These are phyloP conservation scores for Cassiopea andromeda DNA, from an alignment of 30 jellyfish, hydroid and myxozoan species.

Conservation along the genomic window DNA sequence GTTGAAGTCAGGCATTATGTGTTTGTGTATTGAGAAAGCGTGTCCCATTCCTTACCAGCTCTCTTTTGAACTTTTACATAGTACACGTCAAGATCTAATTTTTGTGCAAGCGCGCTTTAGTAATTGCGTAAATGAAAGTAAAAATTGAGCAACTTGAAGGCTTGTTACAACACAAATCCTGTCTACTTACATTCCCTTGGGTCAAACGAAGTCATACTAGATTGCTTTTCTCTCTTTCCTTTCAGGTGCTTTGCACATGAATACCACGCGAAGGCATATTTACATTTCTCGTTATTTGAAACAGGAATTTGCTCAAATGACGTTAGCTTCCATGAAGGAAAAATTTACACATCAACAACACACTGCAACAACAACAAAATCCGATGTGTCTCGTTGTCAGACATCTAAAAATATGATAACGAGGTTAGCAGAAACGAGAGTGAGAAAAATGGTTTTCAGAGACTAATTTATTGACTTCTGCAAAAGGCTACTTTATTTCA, in stretches of 20 bases:
- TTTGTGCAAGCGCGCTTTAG: too few species aligned
- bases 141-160: neutral
- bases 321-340: neutral
- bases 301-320: neutral
- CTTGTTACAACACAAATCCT: neutral
- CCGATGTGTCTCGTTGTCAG: neutral
- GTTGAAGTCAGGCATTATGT: too few species aligned
- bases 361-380: neutral
- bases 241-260: neutral
- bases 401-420: too few species aligned
- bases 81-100: too few species aligned
- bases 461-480: too few species aligned
- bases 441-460: too few species aligned
- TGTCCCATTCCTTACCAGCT: too few species aligned
- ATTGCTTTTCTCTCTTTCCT: neutral
- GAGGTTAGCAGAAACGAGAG: too few species aligned
- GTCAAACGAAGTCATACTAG: constrained; percentile 90
- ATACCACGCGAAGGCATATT: neutral
- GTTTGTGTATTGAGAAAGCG: too few species aligned
- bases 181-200: constrained; percentile 93
- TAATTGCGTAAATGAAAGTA: too few species aligned
- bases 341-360: neutral
- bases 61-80: too few species aligned
- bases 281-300: neutral
- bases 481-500: too few species aligned